Percentiles rank a stretch among this genome's conserved stretches.
Conservation (phyloP, 2,797 vertebrate species). For the Callimico goeldii region DNA sequence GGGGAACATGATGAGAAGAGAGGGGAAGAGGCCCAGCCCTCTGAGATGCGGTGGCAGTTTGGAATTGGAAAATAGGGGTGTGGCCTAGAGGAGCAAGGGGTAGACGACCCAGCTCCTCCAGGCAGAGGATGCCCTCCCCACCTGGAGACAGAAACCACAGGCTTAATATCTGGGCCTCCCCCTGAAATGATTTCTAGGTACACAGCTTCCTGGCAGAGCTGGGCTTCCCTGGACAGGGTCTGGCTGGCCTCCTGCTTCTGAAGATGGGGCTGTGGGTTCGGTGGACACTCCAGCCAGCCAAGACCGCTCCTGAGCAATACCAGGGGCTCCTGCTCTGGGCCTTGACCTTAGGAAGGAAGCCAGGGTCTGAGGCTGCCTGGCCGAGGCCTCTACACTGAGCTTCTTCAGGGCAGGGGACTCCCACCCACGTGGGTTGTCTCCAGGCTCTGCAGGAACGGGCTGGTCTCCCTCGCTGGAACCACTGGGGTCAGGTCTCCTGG, state of each 20-base stretch:
- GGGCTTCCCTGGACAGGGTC: neutral
- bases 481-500: neutral
- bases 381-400: neutral
- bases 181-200: neutral
- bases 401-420: neutral
- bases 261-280: neutral
- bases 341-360: neutral
- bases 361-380: neutral
- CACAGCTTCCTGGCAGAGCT: neutral
- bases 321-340: neutral
- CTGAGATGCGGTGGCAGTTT: neutral
- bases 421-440: neutral
- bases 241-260: neutral
- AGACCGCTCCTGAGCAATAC: neutral
- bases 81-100: neutral
- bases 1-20: neutral
- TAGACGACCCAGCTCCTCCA: neutral
- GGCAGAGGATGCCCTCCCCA: neutral
- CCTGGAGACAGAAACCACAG: neutral
- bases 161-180: neutral
- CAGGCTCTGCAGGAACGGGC: rapidly evolving
- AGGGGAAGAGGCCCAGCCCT: neutral
- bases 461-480: neutral
- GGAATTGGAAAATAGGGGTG: neutral
- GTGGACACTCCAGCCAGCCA: neutral